Conservation (phyloP, 2,113 vertebrate genomes). For the Barnardius zonarius region DNA sequence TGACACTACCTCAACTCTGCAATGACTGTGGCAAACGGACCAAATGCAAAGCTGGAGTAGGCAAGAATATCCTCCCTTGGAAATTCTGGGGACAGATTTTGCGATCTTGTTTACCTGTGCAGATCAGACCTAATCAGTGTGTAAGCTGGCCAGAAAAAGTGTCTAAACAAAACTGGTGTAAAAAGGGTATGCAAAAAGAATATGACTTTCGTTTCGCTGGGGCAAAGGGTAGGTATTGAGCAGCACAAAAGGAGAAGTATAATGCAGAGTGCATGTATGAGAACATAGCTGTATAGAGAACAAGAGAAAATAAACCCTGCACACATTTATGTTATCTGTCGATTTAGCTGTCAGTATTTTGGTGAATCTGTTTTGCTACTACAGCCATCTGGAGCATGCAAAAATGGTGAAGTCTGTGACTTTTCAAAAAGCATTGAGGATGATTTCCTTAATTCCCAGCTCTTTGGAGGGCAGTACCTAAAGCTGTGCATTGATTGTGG, state of each 20-base stretch:
- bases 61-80: not conserved
- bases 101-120: not conserved
- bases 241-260: not conserved
- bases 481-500: accelerated
- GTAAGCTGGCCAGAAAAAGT: not conserved
- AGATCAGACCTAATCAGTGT: not conserved
- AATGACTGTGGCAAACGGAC: not conserved
- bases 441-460: not conserved
- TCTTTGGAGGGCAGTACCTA: not conserved
- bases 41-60: not conserved
- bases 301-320: not conserved
- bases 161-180: not conserved
- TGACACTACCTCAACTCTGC: not conserved
- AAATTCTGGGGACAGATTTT: not conserved
- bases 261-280: not conserved
- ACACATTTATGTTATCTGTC: not conserved
- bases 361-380: not conserved
- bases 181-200: not conserved
- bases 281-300: not conserved
- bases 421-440: not conserved
- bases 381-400: not conserved
- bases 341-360: not conserved
- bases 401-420: not conserved
- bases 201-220: not conserved
- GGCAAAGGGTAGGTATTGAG: not conserved